Conservation (phyloP, 2,888 invertebrate species). For the Branchellion lobata region DNA sequence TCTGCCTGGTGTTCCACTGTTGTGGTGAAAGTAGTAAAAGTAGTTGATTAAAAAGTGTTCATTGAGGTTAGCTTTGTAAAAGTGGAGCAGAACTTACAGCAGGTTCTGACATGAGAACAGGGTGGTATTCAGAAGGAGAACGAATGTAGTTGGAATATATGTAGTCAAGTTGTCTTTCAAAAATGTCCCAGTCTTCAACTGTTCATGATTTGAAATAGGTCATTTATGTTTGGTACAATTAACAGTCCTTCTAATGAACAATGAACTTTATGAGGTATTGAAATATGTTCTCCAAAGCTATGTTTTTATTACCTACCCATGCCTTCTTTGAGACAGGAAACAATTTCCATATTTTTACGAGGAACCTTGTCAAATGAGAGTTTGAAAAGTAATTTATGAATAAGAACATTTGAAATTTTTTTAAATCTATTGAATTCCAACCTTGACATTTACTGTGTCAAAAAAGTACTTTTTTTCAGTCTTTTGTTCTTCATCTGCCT, state of each 20-base stretch:
- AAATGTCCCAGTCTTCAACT: conserved; percentile 96
- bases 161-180: conserved; percentile 91
- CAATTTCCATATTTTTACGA: conserved; percentile 79
- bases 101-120: conserved; percentile 94
- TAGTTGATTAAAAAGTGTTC: neutral
- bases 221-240: neutral
- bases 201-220: conserved; percentile 48
- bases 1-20: conserved; percentile 83
- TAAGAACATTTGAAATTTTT: neutral
- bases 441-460: conserved; percentile 85
- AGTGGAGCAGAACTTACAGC: too few relatives aligned
- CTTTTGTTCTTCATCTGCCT: conserved; percentile 64
- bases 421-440: neutral
- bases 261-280: neutral
- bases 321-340: conserved; percentile 92
- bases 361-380: conserved; percentile 74
- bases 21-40: conserved; percentile 41
- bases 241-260: neutral
- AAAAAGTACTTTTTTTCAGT: conserved; percentile 69
- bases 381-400: neutral
- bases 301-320: conserved; percentile 72
- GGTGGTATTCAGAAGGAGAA: conserved; percentile 91
- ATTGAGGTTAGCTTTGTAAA: neutral
- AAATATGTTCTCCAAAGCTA: neutral
- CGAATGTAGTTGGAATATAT: conserved; percentile 89